Percentiles rank a stretch among this genome's conserved stretches.
phyloP scores from a whole-genome alignment of 1,140 invertebrate species.

The Drosophila malerkotliana region DNA sequence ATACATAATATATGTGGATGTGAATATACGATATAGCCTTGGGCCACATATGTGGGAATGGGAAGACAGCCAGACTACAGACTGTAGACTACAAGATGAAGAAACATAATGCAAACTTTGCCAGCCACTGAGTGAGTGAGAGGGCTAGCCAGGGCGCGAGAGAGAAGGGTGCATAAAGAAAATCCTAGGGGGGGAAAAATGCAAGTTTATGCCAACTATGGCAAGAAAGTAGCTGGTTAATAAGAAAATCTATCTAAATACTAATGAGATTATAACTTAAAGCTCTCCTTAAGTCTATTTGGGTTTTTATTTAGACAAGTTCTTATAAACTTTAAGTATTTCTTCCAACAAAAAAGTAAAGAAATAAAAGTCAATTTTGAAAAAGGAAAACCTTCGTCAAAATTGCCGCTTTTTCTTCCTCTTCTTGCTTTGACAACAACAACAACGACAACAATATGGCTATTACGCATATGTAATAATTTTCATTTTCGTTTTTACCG shows the following conservation, averaged over 20 bases:
- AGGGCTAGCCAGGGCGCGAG: background rate
- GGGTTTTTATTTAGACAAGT: too few relatives aligned
- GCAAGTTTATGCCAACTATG: background rate
- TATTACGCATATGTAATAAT: conserved; percentile 52
- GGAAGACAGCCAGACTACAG: conserved; percentile 9
- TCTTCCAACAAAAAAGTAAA: too few relatives aligned
- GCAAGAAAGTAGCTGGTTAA: too few relatives aligned
- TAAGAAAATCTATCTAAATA: too few relatives aligned
- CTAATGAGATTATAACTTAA: too few relatives aligned
- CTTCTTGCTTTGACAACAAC: conserved; percentile 31
- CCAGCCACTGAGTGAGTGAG: conserved; percentile 21
- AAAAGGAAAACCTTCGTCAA: conserved; percentile 62
- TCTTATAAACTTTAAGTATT: too few relatives aligned
- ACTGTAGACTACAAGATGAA: conserved; percentile 19
- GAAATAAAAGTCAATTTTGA: conserved; percentile 4
- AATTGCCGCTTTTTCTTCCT: conserved; percentile 45
- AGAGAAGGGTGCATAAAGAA: too few relatives aligned
- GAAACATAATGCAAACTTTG: conserved; percentile 64
- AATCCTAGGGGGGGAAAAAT: background rate
- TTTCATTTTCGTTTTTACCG: conserved; percentile 42
- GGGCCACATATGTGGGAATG: conserved; percentile 45
- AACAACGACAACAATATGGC: conserved; percentile 26
- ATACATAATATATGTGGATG: conserved; percentile 20
- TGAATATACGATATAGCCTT: conserved; percentile 28
- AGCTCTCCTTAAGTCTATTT: too few relatives aligned